Evolutionary conservation across 2,797 vertebrate species (phyloP).

Genomic region (Discoglossus pictus): DNA sequence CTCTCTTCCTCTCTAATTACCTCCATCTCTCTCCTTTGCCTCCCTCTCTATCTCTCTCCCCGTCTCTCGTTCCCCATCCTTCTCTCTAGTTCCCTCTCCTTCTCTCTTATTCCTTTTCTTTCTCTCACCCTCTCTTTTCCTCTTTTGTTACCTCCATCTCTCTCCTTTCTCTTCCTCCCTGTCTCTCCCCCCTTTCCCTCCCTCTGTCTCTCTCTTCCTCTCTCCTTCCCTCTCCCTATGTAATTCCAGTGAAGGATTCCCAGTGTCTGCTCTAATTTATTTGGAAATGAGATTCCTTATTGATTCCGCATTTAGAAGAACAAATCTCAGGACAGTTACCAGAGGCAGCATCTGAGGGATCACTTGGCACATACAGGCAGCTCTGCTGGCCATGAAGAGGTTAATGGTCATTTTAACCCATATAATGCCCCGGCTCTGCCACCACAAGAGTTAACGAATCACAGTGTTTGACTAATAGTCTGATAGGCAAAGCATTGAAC

Average conservation of each 20-base stretch:
- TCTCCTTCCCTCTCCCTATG: slow-evolving; percentile 4
- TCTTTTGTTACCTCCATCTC: not conserved
- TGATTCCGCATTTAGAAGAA: slow-evolving; percentile 47
- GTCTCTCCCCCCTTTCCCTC: not conserved
- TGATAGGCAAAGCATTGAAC: too few relatives aligned
- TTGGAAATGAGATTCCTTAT: slow-evolving; percentile 47
- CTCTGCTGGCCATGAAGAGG: not conserved
- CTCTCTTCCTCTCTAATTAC: too few relatives aligned
- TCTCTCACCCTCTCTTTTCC: slow-evolving; percentile 1
- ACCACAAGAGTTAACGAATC: too few relatives aligned
- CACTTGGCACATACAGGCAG: not conserved
- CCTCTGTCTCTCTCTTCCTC: slow-evolving; percentile 1
- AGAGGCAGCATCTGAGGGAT: slow-evolving; percentile 22
- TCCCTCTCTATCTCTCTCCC: too few relatives aligned
- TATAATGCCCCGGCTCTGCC: not conserved
- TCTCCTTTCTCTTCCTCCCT: not conserved
- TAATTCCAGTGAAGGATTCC: slow-evolving; percentile 37
- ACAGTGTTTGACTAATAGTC: too few relatives aligned
- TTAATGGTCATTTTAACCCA: slow-evolving; percentile 20
- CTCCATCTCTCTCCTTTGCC: too few relatives aligned
- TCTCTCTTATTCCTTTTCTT: slow-evolving; percentile 7
- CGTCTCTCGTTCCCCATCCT: too few relatives aligned
- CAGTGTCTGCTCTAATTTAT: slow-evolving; percentile 48
- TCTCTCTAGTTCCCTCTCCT: too few relatives aligned
- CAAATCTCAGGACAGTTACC: slow-evolving; percentile 28